Percentiles rank a stretch among this genome's conserved stretches.
phyloP scores from a whole-genome alignment of 2,888 invertebrate genomes.

The Drosophila histrio region DNA sequence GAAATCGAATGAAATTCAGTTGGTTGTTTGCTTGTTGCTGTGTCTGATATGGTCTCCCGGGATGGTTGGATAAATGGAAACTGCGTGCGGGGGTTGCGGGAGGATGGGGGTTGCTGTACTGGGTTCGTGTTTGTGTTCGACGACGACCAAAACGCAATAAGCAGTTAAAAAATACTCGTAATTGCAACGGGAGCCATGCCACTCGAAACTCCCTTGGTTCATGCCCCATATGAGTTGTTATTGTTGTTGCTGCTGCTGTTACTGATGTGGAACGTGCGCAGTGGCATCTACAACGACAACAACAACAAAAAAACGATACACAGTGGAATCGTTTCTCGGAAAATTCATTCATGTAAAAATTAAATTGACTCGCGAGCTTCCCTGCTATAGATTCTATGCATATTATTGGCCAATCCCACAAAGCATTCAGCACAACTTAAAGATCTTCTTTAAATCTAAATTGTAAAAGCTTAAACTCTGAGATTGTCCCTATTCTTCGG shows the following conservation, averaged over 20 bases:
- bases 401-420: constrained; percentile 33
- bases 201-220: constrained; percentile 59
- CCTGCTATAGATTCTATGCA: constrained; percentile 33
- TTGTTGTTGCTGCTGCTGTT: constrained; percentile 61
- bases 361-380: constrained; percentile 53
- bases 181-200: constrained; percentile 67
- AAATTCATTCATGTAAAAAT: constrained; percentile 68
- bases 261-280: constrained; percentile 64
- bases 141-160: constrained; percentile 74
- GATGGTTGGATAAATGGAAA: constrained; percentile 17
- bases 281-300: constrained; percentile 49
- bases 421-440: constrained; percentile 10
- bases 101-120: constrained; percentile 6
- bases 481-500: neutral
- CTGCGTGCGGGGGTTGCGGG: constrained; percentile 15
- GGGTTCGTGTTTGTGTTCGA: constrained; percentile 37
- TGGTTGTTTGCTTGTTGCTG: constrained; percentile 74
- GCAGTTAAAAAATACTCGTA: constrained; percentile 80
- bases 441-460: neutral
- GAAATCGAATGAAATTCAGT: constrained; percentile 80
- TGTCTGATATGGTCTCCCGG: constrained; percentile 42
- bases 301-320: constrained; percentile 55
- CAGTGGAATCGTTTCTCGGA: constrained; percentile 64
- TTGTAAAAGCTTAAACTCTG: neutral
- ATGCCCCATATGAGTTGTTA: constrained; percentile 72